Evolutionary conservation across 2,888 invertebrate species (phyloP).

Genomic region (Creontiades dilutus): DNA sequence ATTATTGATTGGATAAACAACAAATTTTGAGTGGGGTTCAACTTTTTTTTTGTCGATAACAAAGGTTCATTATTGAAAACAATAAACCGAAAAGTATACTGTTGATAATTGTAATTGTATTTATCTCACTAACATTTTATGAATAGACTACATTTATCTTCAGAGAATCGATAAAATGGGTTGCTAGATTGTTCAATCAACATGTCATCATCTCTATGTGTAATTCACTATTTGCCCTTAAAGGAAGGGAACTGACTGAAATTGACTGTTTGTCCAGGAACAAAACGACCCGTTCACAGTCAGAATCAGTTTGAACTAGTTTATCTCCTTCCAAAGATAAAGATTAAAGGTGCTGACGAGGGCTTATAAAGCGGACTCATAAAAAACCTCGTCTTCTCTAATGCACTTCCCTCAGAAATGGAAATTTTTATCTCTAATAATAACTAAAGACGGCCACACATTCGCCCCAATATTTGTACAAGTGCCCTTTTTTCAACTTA

Average conservation of each 20-base stretch:
- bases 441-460: conserved; percentile 44
- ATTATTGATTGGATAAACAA: no score
- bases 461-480: conserved; percentile 56
- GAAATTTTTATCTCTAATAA: conserved; percentile 53
- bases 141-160: no score
- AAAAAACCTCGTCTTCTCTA: background rate
- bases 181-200: no score
- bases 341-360: conserved; percentile 11
- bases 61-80: no score
- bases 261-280: background rate
- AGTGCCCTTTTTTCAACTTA: conserved; percentile 40
- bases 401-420: conserved; percentile 10
- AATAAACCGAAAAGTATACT: no score
- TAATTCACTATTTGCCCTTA: no score
- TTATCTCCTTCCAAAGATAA: conserved; percentile 35
- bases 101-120: no score
- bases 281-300: background rate
- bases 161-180: no score
- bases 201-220: no score
- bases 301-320: conserved; percentile 44
- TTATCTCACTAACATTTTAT: no score
- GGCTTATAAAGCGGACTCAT: background rate
- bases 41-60: no score
- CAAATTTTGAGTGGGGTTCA: no score
- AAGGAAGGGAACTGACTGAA: background rate